A percentile compares a stretch with the other conserved stretches of the same genome.
phyloP scores from a whole-genome alignment of 2,888 invertebrate genomes.

The Nomada ferruginata region DNA sequence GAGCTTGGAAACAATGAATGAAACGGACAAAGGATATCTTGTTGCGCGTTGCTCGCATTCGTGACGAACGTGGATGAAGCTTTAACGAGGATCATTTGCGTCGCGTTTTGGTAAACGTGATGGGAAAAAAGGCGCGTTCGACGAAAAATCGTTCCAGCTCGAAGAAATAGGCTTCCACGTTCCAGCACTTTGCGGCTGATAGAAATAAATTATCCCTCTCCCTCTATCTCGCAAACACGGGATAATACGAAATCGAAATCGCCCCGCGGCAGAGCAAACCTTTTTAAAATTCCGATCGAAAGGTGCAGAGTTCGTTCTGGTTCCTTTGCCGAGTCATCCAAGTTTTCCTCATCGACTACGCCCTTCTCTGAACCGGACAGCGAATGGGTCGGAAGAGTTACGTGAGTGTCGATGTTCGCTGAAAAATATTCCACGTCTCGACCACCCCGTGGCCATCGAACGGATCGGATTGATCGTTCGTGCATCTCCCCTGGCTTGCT shows the following conservation, averaged over 20 bases:
- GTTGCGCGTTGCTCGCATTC: not conserved
- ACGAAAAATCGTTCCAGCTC: conserved; percentile 33
- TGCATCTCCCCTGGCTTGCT: too few relatives aligned
- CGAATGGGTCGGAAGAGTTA: conserved; percentile 17
- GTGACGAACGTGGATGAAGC: conserved; percentile 16
- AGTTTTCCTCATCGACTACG: conserved; percentile 31
- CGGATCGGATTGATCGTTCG: conserved; percentile 33
- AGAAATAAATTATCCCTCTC: conserved; percentile 40
- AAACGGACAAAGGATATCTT: too few relatives aligned
- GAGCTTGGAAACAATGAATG: too few relatives aligned
- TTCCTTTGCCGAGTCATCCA: conserved; percentile 12
- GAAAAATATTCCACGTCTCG: conserved; percentile 44
- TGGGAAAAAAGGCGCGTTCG: conserved; percentile 4
- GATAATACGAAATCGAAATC: conserved; percentile 4
- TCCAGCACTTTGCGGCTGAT: conserved; percentile 35
- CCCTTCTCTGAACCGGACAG: conserved; percentile 30
- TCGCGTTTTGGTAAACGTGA: not conserved
- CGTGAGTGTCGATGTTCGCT: conserved; percentile 17
- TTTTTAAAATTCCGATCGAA: conserved; percentile 1
- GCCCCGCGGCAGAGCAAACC: not conserved
- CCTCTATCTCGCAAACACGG: too few relatives aligned
- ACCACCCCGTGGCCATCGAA: conserved; percentile 13
- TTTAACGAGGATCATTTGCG: conserved; percentile 31
- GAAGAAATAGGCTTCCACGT: conserved; percentile 36
- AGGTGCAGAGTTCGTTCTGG: conserved; percentile 17